A percentile compares a stretch with the other conserved stretches of the same genome.
These are phyloP conservation scores for Trilocha varians DNA, from an alignment of 2,888 invertebrate genomes.

Conservation along the genomic window DNA sequence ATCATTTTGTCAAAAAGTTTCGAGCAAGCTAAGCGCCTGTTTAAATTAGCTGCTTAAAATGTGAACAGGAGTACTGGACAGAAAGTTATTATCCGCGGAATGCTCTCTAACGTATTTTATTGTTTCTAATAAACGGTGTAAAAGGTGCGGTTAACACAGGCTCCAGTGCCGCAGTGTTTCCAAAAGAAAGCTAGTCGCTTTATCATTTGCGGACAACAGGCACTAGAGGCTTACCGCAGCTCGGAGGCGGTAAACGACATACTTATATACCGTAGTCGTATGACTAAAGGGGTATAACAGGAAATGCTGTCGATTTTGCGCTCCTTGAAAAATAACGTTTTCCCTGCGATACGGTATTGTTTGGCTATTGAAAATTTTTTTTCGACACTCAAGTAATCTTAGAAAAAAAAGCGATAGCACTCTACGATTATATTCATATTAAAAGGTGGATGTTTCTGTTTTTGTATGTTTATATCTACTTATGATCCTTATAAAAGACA, in stretches of 20 bases:
- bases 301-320: constrained; percentile 39
- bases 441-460: too few relatives aligned
- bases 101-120: constrained; percentile 23
- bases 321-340: constrained; percentile 43
- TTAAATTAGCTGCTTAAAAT: constrained; percentile 34
- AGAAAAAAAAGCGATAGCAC: too few relatives aligned
- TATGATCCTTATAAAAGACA: too few relatives aligned
- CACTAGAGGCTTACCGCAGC: constrained; percentile 45
- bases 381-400: not conserved
- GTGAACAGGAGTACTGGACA: constrained; percentile 17
- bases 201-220: constrained; percentile 61
- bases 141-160: constrained; percentile 27
- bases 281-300: constrained; percentile 31
- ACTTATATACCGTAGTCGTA: constrained; percentile 31
- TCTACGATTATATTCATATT: too few relatives aligned
- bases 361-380: constrained; percentile 11
- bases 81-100: constrained; percentile 15
- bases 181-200: constrained; percentile 48
- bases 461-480: too few relatives aligned
- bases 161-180: constrained; percentile 27
- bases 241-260: constrained; percentile 35
- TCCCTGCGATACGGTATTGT: constrained; percentile 29
- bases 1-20: constrained; percentile 50
- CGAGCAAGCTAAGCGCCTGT: constrained; percentile 27
- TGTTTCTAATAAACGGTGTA: constrained; percentile 24